Evolutionary conservation across 2,797 vertebrate genomes (phyloP).

Genomic region (Chromobotia macracanthus): DNA sequence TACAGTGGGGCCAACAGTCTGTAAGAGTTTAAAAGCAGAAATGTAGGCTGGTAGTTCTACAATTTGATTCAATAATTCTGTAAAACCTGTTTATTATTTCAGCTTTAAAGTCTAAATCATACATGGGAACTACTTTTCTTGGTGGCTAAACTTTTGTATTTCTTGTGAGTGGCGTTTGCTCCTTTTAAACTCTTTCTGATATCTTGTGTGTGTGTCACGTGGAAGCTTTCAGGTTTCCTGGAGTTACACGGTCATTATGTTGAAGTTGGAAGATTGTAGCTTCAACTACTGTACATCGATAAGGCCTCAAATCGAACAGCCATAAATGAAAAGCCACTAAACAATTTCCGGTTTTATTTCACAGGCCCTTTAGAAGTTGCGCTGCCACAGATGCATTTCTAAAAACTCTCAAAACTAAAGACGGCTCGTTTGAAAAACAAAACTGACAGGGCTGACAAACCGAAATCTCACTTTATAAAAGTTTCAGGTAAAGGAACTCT

Average conservation of each 20-base stretch:
- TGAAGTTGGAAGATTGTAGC: not conserved
- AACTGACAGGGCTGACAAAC: constrained; percentile 55
- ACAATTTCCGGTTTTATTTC: constrained; percentile 14
- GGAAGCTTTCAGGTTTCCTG: not conserved
- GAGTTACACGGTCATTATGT: not conserved
- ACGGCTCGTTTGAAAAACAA: constrained; percentile 41
- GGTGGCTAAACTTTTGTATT: not conserved
- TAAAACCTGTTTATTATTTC: not conserved
- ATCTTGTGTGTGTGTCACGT: not conserved
- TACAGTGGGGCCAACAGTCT: not conserved
- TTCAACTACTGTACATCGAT: not conserved
- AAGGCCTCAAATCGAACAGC: not conserved
- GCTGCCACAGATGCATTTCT: constrained; percentile 25
- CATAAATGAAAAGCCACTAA: not conserved
- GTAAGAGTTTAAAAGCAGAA: not conserved
- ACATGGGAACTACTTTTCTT: not conserved
- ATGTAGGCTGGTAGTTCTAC: not conserved
- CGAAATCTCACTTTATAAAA: constrained; percentile 56
- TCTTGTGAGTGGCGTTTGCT: not conserved
- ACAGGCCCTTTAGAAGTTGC: not conserved
- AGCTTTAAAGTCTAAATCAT: not conserved
- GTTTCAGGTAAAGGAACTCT: constrained; percentile 54
- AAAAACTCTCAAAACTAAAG: constrained; percentile 27
- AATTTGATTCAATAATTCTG: too few species aligned
- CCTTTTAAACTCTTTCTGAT: too few species aligned